Conservation (phyloP, 1,140 invertebrate species). For the Tetragonula clypearis region DNA sequence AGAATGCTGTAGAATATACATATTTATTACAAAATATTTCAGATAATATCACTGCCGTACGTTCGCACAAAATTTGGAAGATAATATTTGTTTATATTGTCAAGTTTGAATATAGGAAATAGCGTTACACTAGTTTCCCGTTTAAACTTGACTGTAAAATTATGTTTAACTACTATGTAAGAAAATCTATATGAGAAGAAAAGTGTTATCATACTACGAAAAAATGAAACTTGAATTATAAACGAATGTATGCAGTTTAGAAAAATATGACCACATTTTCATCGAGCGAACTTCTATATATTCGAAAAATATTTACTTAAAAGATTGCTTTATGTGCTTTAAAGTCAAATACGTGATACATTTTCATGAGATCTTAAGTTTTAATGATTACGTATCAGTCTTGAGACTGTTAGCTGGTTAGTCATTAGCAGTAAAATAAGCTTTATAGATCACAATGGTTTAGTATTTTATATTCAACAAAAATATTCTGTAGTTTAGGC, state of each 20-base stretch:
- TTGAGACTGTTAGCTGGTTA: constrained; percentile 45
- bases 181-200: not conserved
- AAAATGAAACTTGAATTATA: constrained; percentile 4
- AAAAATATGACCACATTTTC: constrained; percentile 30
- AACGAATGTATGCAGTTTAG: constrained; percentile 28
- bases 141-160: constrained; percentile 14
- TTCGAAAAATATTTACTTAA: constrained; percentile 26
- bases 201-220: not conserved
- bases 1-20: constrained; percentile 63
- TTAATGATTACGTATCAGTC: constrained; percentile 36
- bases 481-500: constrained; percentile 63
- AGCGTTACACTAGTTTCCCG: not conserved
- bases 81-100: constrained; percentile 39
- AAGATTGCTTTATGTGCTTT: constrained; percentile 14
- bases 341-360: constrained; percentile 19
- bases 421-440: constrained; percentile 54
- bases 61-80: constrained; percentile 47
- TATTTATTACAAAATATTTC: constrained; percentile 79
- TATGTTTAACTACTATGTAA: not conserved
- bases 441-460: constrained; percentile 68
- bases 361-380: constrained; percentile 42
- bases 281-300: not conserved
- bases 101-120: constrained; percentile 37
- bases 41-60: constrained; percentile 57
- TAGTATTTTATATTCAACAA: constrained; percentile 54